phyloP scores from a whole-genome alignment of 2,113 vertebrate genomes.

The Macroglossus sobrinus region DNA sequence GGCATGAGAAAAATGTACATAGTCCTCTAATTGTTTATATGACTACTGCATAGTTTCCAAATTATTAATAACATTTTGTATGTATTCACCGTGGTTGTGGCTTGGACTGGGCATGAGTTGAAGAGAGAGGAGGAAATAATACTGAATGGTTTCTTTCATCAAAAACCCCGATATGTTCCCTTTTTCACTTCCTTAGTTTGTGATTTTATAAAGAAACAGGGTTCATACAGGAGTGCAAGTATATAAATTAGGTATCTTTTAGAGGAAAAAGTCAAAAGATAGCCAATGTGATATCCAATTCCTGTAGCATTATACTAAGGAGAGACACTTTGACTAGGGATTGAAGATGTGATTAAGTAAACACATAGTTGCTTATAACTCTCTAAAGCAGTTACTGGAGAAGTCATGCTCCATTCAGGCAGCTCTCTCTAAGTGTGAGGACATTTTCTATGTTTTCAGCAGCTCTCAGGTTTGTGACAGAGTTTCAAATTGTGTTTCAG shows the following conservation, averaged over 20 bases:
- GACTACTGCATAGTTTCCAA: not conserved
- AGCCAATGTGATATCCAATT: not conserved
- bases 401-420: not conserved
- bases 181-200: not conserved
- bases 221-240: not conserved
- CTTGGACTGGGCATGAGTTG: not conserved
- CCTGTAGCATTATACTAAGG: not conserved
- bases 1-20: not conserved
- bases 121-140: not conserved
- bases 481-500: not conserved
- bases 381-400: not conserved
- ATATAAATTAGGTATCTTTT: not conserved
- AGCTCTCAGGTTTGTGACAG: not conserved
- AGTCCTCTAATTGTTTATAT: not conserved
- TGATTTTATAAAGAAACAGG: not conserved
- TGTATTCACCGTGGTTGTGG: not conserved
- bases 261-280: not conserved
- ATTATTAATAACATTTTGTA: not conserved
- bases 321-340: not conserved
- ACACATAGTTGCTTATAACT: not conserved
- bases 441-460: not conserved
- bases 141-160: not conserved
- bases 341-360: not conserved
- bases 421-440: not conserved
- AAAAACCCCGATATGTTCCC: not conserved